Evolutionary conservation across 2,113 vertebrate species (phyloP).

Genomic region (Ochotona princeps): DNA sequence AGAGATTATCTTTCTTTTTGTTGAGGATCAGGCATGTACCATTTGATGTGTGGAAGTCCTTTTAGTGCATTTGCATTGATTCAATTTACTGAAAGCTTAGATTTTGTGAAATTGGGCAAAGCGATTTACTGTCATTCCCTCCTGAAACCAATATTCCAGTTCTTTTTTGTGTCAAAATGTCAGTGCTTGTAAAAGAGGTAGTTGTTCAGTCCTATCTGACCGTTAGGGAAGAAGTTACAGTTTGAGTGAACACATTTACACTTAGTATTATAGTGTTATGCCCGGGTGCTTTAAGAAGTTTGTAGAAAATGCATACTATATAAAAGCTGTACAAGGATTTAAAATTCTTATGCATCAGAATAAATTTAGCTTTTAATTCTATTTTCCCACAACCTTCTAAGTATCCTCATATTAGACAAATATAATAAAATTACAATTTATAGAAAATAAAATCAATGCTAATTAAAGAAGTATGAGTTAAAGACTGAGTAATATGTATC

Average conservation of each 20-base stretch:
- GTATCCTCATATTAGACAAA: background rate
- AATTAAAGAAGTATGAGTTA: no score
- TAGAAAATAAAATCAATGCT: background rate
- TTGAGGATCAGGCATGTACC: background rate
- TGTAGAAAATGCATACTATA: no score
- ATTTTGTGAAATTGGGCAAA: slow-evolving; percentile 1
- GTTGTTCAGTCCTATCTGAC: background rate
- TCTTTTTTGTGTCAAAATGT: no score
- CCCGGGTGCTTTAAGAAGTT: no score
- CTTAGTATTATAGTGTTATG: background rate
- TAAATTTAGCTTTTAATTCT: no score
- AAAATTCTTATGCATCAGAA: no score
- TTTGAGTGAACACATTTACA: background rate
- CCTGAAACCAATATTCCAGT: no score
- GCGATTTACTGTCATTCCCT: background rate
- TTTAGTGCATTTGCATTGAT: background rate
- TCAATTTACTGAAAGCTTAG: no score
- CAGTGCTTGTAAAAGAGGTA: background rate
- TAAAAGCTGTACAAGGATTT: no score
- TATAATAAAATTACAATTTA: background rate
- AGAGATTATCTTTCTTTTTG: slow-evolving; percentile 45
- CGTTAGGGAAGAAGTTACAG: background rate
- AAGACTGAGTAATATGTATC: no score
- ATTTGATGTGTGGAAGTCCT: background rate
- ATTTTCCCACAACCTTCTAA: no score